Percentiles rank a stretch among this genome's conserved stretches.
phyloP scores from a whole-genome alignment of 2,888 invertebrate species.

The Macrosoma leucophasiata region DNA sequence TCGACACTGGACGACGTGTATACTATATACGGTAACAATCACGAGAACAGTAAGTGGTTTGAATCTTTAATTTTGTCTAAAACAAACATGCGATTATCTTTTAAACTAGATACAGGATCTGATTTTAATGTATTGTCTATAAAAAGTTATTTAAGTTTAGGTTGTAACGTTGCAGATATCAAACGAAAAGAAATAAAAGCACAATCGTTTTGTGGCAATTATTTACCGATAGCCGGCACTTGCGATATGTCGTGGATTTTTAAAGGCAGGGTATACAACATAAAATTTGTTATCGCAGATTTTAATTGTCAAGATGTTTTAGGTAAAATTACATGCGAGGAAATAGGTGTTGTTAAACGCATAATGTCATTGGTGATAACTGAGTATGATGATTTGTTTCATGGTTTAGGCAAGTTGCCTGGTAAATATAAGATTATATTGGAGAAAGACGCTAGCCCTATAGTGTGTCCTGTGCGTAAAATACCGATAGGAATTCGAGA shows the following conservation, averaged over 20 bases:
- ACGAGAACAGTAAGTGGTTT: constrained; percentile 2
- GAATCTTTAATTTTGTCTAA: constrained; percentile 1
- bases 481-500: constrained; percentile 1
- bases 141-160: constrained; percentile 4
- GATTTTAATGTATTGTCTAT: constrained; percentile 16
- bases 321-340: constrained; percentile 1
- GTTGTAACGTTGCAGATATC: constrained; percentile 3
- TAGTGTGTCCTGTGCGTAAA: constrained; percentile 3
- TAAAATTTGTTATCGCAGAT: constrained; percentile 5
- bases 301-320: constrained; percentile 1
- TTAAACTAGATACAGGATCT: constrained; percentile 17
- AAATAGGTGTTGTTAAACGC: background rate
- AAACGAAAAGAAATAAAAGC: constrained; percentile 2
- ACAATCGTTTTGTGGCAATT: constrained; percentile 15
- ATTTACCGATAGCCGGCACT: constrained; percentile 9
- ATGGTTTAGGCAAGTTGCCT: background rate
- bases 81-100: background rate
- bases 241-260: constrained; percentile 4
- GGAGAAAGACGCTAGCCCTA: background rate
- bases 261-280: constrained; percentile 7
- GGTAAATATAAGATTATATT: constrained; percentile 1
- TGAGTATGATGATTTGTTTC: background rate
- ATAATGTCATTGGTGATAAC: background rate
- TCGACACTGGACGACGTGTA: constrained; percentile 1
- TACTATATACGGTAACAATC: background rate